These are phyloP conservation scores for Cephalotes varians DNA, from an alignment of 2,888 invertebrate genomes.

Conservation along the genomic window DNA sequence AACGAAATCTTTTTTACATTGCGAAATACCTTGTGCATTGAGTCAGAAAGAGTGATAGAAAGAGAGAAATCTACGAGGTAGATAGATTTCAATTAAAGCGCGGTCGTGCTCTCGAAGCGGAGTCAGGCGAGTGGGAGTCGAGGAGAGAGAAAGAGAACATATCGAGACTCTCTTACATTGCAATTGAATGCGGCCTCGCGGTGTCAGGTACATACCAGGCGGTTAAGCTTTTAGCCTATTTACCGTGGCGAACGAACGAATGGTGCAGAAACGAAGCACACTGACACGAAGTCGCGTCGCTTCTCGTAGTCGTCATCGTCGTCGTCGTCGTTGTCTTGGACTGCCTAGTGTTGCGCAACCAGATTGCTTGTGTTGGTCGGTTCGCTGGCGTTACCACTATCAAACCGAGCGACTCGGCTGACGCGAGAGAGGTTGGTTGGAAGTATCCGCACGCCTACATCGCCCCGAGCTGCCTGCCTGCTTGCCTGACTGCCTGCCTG, in stretches of 20 bases:
- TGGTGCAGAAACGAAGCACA: slow-evolving; percentile 70
- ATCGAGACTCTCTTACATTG: slow-evolving; percentile 22
- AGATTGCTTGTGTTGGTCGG: slow-evolving; percentile 35
- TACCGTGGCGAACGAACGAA: slow-evolving; percentile 68
- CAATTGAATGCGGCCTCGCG: slow-evolving; percentile 60
- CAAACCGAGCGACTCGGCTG: slow-evolving; percentile 66
- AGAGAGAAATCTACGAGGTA: slow-evolving; percentile 11
- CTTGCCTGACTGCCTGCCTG: slow-evolving; percentile 61
- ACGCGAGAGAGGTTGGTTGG: slow-evolving; percentile 39
- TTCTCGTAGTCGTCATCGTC: slow-evolving; percentile 34
- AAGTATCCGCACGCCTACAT: slow-evolving; percentile 80
- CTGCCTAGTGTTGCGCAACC: slow-evolving; percentile 47
- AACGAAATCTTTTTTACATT: neutral
- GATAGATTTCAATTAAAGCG: slow-evolving; percentile 47
- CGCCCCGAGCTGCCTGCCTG: slow-evolving; percentile 77
- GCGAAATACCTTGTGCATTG: neutral
- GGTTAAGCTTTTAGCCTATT: slow-evolving; percentile 76
- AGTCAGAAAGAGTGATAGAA: slow-evolving; percentile 5
- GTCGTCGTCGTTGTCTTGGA: slow-evolving; percentile 1
- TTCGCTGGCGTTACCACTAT: slow-evolving; percentile 58
- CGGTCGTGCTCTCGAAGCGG: slow-evolving; percentile 16
- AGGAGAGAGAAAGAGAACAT: slow-evolving; percentile 12
- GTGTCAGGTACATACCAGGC: slow-evolving; percentile 72
- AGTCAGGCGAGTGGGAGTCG: slow-evolving; percentile 21
- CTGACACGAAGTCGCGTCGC: slow-evolving; percentile 22